Conservation (phyloP, 2,113 vertebrate genomes). For the Seriola aureovittata region DNA sequence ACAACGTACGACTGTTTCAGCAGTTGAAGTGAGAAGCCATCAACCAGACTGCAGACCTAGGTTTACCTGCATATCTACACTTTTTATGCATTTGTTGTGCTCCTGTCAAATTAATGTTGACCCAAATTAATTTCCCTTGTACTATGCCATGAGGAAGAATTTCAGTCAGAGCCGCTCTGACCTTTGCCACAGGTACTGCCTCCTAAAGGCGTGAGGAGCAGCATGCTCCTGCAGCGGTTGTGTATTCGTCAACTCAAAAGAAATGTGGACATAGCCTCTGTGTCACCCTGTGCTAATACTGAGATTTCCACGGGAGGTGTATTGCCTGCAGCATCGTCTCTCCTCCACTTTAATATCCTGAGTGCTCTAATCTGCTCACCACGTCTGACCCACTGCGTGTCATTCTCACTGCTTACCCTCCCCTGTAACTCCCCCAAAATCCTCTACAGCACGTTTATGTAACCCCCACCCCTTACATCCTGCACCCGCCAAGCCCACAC, state of each 20-base stretch:
- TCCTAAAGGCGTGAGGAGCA: background rate
- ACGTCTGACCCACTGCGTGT: conserved; percentile 64
- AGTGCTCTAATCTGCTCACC: conserved; percentile 80
- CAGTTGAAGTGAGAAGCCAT: background rate
- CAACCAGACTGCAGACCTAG: background rate
- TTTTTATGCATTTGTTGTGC: background rate
- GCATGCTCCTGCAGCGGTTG: background rate
- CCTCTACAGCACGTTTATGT: conserved; percentile 70
- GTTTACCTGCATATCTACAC: background rate
- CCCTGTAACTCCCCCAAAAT: conserved; percentile 61
- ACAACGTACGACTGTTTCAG: background rate
- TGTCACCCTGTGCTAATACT: conserved; percentile 55
- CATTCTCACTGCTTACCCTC: conserved; percentile 58
- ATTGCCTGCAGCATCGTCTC: conserved; percentile 56
- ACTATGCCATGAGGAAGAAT: background rate
- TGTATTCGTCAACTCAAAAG: conserved; percentile 44
- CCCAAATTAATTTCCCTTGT: background rate
- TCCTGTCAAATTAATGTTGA: background rate
- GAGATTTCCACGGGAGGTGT: conserved; percentile 59
- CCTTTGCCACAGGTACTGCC: background rate
- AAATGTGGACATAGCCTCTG: conserved; percentile 32
- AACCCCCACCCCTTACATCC: conserved; percentile 37
- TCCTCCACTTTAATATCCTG: conserved; percentile 77
- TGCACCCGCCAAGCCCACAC: background rate
- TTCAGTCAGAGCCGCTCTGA: background rate